Percentiles rank a stretch among this genome's conserved stretches.
These are phyloP conservation scores for Gastrophysa polygoni DNA, from an alignment of 2,888 invertebrate genomes.

Conservation along the genomic window DNA sequence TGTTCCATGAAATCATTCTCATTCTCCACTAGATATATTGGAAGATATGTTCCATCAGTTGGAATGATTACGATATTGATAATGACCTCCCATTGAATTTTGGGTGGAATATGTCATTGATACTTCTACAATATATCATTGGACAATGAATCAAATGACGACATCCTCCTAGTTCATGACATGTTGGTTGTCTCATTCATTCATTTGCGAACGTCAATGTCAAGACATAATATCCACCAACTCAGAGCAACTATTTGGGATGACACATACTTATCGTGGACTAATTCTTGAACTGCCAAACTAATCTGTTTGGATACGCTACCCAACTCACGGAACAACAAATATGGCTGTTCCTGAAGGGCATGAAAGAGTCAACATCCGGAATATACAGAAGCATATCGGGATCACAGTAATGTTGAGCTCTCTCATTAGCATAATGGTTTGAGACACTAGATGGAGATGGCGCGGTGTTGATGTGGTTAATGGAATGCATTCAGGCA, in stretches of 20 bases:
- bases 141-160: too few species aligned
- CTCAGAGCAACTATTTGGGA: neutral
- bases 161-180: too few species aligned
- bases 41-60: too few species aligned
- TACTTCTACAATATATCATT: too few species aligned
- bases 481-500: too few species aligned
- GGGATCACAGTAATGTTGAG: neutral
- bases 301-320: neutral
- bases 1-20: too few species aligned
- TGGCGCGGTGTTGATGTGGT: too few species aligned
- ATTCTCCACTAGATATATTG: too few species aligned
- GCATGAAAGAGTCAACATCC: neutral
- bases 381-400: neutral
- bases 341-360: neutral
- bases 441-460: too few species aligned
- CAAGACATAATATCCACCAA: neutral
- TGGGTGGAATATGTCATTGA: too few species aligned
- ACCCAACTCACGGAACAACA: neutral
- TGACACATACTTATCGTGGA: neutral
- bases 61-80: too few species aligned
- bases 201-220: neutral
- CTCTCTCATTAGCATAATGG: neutral
- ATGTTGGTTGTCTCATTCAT: neutral
- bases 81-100: too few species aligned
- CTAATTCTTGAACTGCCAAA: neutral